Base-by-base conservation (phyloP, 2,888 invertebrate genomes). In the Lasioglossum figueresi region DNA sequence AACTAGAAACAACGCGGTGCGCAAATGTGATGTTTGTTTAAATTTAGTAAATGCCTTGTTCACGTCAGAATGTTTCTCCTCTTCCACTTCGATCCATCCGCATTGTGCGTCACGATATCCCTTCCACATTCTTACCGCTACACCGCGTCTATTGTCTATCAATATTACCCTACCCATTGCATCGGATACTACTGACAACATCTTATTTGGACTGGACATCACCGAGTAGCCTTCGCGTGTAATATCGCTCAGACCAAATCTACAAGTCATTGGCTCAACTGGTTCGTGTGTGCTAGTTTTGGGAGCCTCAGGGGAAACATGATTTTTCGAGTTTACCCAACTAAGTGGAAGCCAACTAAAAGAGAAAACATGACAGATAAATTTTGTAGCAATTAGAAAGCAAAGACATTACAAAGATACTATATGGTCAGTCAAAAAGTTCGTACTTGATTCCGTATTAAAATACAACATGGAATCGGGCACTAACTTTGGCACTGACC, bases 41-140 rank as follows among this genome's bases (percentile, higher is more conserved):
- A 79, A 89, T 86, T 88, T 93, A 73, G 63, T 79, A 66, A 83
- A 80, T 27, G 68, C 83, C 63, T 80, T 91, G 12, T 86, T 88
- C 59, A 76, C 52, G 70, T 86, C 76, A 23, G 89, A 84, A 79
- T 93, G 94, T 83, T 94, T 95, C 85, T 96, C 96, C 92, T 98
- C 98, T 52, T 96, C 96, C 0, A 98, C 97, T 95, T 98, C 98
- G 68, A 99, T 96, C 96, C 99, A 99, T 3, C 98, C 98, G 94
- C 99, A 98, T 94, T 99, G 98, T 0, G 99, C 99, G 94, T 99
- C 98, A 76, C 99, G 96, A 95, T 99, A 99, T 5, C 99, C 99
- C 96, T 99, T 99, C 96, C 99, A 99, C 93, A 99, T 97, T 77
- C 98, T 96, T 63, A 99, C 95, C 40, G 98, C 97, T 78, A 97